These are phyloP conservation scores for Vulpes vulpes DNA, from an alignment of 2,113 vertebrate species.

Conservation along the genomic window DNA sequence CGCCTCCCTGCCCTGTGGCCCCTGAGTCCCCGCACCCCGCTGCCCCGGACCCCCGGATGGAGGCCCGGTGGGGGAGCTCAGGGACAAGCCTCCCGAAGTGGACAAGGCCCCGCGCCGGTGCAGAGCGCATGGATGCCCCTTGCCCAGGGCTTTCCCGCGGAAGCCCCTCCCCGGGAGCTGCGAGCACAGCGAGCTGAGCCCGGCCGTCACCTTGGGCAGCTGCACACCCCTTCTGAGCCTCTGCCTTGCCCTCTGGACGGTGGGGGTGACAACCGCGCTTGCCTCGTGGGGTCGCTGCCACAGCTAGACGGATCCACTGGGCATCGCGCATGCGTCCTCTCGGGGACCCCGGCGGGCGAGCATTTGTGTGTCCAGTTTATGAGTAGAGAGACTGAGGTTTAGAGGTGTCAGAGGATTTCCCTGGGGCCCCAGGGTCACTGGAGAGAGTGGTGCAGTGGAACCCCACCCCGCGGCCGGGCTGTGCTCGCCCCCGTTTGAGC, in stretches of 20 bases:
- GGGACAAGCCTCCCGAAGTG: neutral
- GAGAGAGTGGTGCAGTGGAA: neutral
- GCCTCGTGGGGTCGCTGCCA: rapidly evolving
- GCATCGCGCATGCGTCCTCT: neutral
- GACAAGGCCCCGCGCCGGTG: rapidly evolving
- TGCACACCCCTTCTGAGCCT: rapidly evolving
- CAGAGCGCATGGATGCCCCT: rapidly evolving
- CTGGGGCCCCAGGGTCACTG: neutral
- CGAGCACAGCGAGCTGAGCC: rapidly evolving
- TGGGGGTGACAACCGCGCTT: rapidly evolving
- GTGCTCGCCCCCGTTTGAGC: neutral
- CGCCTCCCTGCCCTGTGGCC: neutral
- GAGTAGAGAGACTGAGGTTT: neutral
- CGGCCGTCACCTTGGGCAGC: neutral
- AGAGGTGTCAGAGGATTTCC: neutral
- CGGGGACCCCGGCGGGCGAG: neutral
- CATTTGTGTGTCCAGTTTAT: neutral
- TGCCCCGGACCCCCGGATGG: neutral
- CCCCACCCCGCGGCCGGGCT: neutral
- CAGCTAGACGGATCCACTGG: neutral
- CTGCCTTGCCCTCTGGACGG: neutral
- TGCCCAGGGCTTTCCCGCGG: neutral
- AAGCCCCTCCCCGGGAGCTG: neutral
- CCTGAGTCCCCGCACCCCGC: rapidly evolving
- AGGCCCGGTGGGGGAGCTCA: neutral